Base-by-base conservation (phyloP, 2,797 vertebrate species). In the Micromesistius poutassou region DNA sequence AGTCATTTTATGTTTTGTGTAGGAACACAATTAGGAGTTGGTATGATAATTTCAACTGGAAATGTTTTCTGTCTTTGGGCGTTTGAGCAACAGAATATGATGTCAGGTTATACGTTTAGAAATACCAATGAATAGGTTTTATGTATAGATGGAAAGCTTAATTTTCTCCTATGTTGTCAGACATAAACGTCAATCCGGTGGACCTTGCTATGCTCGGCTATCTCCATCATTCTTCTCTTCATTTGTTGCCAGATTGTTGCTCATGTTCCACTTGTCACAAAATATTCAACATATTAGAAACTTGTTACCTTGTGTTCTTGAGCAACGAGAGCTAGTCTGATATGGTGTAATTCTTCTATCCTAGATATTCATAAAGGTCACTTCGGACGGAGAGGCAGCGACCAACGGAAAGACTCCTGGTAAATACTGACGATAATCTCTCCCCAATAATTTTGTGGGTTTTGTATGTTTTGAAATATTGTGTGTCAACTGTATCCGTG, bases 321-420 rank as follows among this genome's bases (percentile, higher is more conserved):
- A 25, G 22, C 55, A 22, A 9, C 22, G 55, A 62, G 19, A 62
- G 50, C 22, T 62, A 36, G 6, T 62, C 16, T 78, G 36, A n/a
- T 38, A 40, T 16, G 68, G 10, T 76, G 0, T 10, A 74, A 5
- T 30, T 83, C 30, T 88, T n/a, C 76, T 75, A 71, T 55, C 84
- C 25, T 92, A 99, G 97, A 97, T 99, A 89, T 99, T 99, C 91
- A 92, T 99, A 89, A 99, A 97, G 89, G 97, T 96, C 80, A 99
- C 97, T 40, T 94, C 95, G 72, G 95, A 97, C 19, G 94, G 94
- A 85, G 94, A 95, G 71, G 92, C 93, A 74, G 91, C 84, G 30
- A 90, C 87, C 83, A 91, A 91, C 50, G 78, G 87, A 80, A 77
- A 79, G 75, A 83, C 87, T 75, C 87, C 92, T 68, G 94, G 94